Percentiles rank a stretch among this genome's conserved stretches.
Evolutionary conservation across 1,140 invertebrate genomes (phyloP).

Genomic region (Aphelenchoides besseyi): DNA sequence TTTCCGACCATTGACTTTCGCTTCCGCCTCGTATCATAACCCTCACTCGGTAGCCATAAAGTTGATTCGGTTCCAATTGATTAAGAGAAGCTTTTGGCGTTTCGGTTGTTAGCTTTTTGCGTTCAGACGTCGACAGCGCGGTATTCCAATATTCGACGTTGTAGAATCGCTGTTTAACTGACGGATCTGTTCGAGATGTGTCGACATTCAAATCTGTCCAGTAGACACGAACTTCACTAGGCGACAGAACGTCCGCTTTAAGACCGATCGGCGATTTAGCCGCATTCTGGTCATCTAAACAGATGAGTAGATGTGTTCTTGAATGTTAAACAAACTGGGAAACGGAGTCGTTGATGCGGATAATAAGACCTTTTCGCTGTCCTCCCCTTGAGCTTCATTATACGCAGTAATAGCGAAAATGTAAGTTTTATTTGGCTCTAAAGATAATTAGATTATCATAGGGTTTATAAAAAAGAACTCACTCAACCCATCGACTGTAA

Average conservation of each 20-base stretch:
- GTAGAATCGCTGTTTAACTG: constrained; percentile 33
- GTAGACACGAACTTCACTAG: constrained; percentile 35
- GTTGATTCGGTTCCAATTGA: constrained; percentile 28
- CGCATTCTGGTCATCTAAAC: constrained; percentile 23
- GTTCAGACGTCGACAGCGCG: neutral
- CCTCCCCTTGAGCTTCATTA: constrained; percentile 58
- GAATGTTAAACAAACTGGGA: neutral
- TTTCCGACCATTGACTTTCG: constrained; percentile 25
- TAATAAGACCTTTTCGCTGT: constrained; percentile 53
- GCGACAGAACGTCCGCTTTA: constrained; percentile 30
- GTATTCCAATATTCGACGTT: constrained; percentile 33
- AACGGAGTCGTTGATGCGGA: constrained; percentile 41
- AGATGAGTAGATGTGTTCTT: constrained; percentile 2
- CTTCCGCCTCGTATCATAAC: constrained; percentile 24
- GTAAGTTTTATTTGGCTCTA: constrained; percentile 57
- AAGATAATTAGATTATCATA: constrained; percentile 20
- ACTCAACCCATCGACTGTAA: constrained; percentile 49
- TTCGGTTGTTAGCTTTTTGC: constrained; percentile 23
- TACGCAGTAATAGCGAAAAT: constrained; percentile 57
- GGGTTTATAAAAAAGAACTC: constrained; percentile 18
- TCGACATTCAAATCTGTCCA: constrained; percentile 51
- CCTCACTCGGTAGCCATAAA: constrained; percentile 20
- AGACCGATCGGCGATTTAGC: constrained; percentile 36
- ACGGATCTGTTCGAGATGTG: constrained; percentile 22
- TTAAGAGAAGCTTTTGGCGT: constrained; percentile 11